phyloP scores from a whole-genome alignment of 1,140 invertebrate genomes.

The Apis dorsata region DNA sequence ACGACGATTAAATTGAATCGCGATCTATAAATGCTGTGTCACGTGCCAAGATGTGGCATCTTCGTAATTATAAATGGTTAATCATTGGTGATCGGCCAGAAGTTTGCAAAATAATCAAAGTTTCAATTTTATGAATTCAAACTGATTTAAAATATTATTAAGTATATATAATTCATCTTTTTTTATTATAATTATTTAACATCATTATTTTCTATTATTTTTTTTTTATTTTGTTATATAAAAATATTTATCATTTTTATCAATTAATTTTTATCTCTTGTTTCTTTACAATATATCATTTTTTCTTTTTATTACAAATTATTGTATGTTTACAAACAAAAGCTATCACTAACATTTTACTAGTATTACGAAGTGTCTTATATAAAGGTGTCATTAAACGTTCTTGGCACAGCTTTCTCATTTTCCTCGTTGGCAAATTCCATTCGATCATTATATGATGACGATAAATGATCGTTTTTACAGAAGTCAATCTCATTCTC shows the following conservation, averaged over 20 bases:
- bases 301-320: neutral
- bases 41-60: conserved; percentile 53
- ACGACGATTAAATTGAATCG: conserved; percentile 59
- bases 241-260: neutral
- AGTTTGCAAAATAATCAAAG: neutral
- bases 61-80: conserved; percentile 53
- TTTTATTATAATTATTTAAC: neutral
- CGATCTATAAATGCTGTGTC: conserved; percentile 37
- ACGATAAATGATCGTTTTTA: neutral
- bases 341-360: neutral
- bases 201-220: neutral
- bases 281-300: neutral
- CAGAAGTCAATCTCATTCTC: neutral
- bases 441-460: neutral
- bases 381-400: conserved; percentile 29
- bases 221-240: neutral
- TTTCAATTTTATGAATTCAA: neutral
- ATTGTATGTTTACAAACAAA: conserved; percentile 25
- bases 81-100: conserved; percentile 60
- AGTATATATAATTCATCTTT: neutral
- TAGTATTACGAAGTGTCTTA: neutral
- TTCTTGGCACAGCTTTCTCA: conserved; percentile 12
- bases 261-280: neutral
- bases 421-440: conserved; percentile 38
- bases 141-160: neutral